phyloP scores from a whole-genome alignment of 2,797 vertebrate genomes.

The Pipistrellus nathusii region DNA sequence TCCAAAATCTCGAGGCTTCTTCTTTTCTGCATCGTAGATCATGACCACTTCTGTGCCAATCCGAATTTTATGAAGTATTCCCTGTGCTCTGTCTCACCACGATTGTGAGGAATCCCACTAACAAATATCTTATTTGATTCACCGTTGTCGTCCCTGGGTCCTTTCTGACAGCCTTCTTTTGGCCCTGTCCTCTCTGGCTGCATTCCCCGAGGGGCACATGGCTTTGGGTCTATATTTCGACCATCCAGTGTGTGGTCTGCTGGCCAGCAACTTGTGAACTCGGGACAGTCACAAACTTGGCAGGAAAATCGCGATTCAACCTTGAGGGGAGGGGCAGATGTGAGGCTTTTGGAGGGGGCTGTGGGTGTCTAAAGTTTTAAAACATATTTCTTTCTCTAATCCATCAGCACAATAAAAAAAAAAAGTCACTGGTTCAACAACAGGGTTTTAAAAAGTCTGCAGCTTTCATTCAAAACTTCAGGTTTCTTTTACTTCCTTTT shows the following conservation, averaged over 20 bases:
- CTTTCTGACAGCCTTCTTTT: slow-evolving; percentile 99
- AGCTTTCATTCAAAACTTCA: slow-evolving; percentile 98
- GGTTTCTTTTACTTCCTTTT: slow-evolving; percentile 92
- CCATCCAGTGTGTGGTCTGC: too few relatives aligned
- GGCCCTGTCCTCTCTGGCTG: slow-evolving; percentile 97
- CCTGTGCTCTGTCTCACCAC: slow-evolving; percentile 99
- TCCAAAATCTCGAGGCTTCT: slow-evolving; percentile 99
- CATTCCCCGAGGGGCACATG: slow-evolving; percentile 99
- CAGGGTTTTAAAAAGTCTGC: slow-evolving; percentile 99
- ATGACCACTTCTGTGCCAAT: slow-evolving; percentile 99
- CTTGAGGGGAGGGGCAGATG: slow-evolving; percentile 76
- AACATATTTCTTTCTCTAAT: slow-evolving; percentile 94
- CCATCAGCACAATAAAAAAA: slow-evolving; percentile 98
- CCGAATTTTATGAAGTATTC: slow-evolving; percentile 99
- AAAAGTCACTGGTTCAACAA: slow-evolving; percentile 94
- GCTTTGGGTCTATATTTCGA: slow-evolving; percentile 95
- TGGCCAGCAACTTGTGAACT: slow-evolving; percentile 86
- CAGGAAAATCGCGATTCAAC: slow-evolving; percentile 83
- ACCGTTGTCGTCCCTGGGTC: slow-evolving; percentile 98
- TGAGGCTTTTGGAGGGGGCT: slow-evolving; percentile 91
- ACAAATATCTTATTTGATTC: slow-evolving; percentile 99
- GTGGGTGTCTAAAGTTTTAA: slow-evolving; percentile 94
- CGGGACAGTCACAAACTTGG: slow-evolving; percentile 91
- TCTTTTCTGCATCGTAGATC: slow-evolving; percentile 99
- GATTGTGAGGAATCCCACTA: slow-evolving; percentile 99